Evolutionary conservation across 1,140 invertebrate species (phyloP).

Genomic region (Anagrus nilaparvatae): DNA sequence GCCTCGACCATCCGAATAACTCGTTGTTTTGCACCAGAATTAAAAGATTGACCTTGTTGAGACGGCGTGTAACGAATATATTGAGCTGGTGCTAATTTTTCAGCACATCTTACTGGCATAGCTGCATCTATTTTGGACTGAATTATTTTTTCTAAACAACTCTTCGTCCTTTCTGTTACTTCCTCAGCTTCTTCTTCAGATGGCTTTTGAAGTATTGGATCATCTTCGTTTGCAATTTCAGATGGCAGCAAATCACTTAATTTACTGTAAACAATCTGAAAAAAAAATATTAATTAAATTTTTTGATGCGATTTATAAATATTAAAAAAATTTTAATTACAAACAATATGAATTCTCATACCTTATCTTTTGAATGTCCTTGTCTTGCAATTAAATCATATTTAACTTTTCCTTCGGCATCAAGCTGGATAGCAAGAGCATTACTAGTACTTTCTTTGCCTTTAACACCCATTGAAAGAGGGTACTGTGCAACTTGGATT

Average conservation of each 20-base stretch:
- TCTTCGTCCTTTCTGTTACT: constrained; percentile 74
- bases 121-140: constrained; percentile 86
- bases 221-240: constrained; percentile 87
- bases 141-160: constrained; percentile 77
- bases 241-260: constrained; percentile 86
- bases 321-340: background rate
- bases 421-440: constrained; percentile 86
- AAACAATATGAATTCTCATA: constrained; percentile 28
- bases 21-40: constrained; percentile 94
- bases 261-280: constrained; percentile 89
- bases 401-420: constrained; percentile 90
- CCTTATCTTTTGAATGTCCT: constrained; percentile 93
- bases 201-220: constrained; percentile 78
- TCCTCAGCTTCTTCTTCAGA: constrained; percentile 76
- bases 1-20: constrained; percentile 95
- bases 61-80: constrained; percentile 97
- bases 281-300: constrained; percentile 18
- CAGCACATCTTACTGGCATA: constrained; percentile 84
- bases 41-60: constrained; percentile 90
- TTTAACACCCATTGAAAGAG: constrained; percentile 73
- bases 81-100: constrained; percentile 84
- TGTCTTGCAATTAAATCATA: constrained; percentile 93
- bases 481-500: constrained; percentile 94
- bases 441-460: constrained; percentile 71
- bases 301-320: background rate